These are phyloP conservation scores for Montipora sp. DNA, from an alignment of 64 coral and sea anemone species.

Conservation along the genomic window DNA sequence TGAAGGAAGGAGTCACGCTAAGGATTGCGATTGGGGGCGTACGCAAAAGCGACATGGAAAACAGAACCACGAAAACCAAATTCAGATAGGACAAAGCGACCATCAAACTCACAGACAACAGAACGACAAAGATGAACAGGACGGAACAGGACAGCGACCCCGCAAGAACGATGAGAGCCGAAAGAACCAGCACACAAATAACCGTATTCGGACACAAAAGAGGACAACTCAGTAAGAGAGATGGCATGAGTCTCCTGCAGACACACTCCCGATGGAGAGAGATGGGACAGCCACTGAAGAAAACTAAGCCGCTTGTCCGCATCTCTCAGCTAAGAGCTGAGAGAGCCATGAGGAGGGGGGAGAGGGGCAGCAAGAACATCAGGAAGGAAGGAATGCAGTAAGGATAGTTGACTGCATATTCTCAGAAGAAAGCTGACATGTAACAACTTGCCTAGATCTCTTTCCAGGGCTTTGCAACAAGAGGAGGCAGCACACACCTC, in stretches of 20 bases:
- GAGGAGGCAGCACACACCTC: too few species aligned
- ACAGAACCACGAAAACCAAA: not conserved
- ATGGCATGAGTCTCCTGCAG: constrained; percentile 63
- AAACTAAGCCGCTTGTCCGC: not conserved
- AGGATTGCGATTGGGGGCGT: constrained; percentile 28
- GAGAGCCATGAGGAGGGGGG: not conserved
- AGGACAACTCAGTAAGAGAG: not conserved
- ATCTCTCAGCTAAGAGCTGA: not conserved
- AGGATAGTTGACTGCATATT: too few species aligned
- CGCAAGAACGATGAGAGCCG: not conserved
- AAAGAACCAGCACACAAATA: not conserved
- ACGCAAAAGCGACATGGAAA: not conserved
- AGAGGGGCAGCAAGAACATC: too few species aligned
- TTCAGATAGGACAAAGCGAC: constrained; percentile 11
- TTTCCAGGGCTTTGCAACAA: too few species aligned
- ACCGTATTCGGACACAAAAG: not conserved
- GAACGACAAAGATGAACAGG: not conserved
- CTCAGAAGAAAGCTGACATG: too few species aligned
- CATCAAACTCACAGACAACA: not conserved
- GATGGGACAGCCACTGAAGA: not conserved
- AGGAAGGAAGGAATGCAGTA: fast-evolving
- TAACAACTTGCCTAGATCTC: too few species aligned
- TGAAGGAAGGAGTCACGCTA: not conserved
- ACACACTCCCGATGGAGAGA: not conserved
- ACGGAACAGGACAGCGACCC: not conserved